Conservation (phyloP, 1,140 invertebrate genomes). For the Bombus sibiricus region DNA sequence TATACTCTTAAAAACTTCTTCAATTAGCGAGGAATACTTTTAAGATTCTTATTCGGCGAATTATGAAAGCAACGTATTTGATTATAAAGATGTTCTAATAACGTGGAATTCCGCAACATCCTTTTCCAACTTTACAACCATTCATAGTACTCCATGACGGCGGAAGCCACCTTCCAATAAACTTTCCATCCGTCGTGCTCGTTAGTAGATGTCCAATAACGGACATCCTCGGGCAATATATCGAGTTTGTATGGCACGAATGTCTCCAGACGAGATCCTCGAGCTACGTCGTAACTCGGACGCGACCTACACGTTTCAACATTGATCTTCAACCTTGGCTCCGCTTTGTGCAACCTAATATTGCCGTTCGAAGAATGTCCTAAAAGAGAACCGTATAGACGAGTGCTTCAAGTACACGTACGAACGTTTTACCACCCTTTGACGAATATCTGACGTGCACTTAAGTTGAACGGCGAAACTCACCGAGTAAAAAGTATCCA, state of each 20-base stretch:
- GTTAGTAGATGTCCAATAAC: conserved; percentile 76
- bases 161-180: conserved; percentile 73
- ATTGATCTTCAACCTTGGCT: conserved; percentile 53
- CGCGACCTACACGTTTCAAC: conserved; percentile 50
- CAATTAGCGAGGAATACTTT: background rate
- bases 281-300: conserved; percentile 53
- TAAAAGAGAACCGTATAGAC: conserved; percentile 41
- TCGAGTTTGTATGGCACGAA: conserved; percentile 61
- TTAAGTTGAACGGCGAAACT: conserved; percentile 45
- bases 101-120: background rate
- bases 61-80: too few species aligned
- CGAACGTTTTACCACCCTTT: conserved; percentile 48
- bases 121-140: conserved; percentile 43
- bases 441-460: conserved; percentile 46
- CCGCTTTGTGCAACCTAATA: conserved; percentile 63
- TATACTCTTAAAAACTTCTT: background rate
- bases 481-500: conserved; percentile 38
- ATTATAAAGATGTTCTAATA: conserved; percentile 19
- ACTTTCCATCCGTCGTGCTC: conserved; percentile 69
- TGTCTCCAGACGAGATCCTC: conserved; percentile 60
- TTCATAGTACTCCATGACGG: conserved; percentile 44
- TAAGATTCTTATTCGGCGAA: background rate
- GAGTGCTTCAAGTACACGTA: conserved; percentile 38
- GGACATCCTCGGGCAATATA: conserved; percentile 65
- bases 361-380: conserved; percentile 40